Evolutionary conservation across 2,797 vertebrate genomes (phyloP).

Genomic region (Sylvilagus floridanus): DNA sequence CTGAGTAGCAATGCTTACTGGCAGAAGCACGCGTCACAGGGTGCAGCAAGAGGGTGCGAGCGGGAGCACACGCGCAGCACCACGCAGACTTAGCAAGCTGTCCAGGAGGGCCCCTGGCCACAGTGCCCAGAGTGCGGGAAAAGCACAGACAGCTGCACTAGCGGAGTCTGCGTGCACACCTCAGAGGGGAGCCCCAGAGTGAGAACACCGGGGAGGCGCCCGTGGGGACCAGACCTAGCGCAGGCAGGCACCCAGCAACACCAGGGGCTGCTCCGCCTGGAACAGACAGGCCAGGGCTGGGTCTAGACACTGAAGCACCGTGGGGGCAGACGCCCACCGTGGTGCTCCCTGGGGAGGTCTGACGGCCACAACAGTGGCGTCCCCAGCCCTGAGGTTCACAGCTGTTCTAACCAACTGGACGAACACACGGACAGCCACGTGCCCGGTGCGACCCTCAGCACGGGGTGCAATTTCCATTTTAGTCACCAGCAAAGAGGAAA

Average conservation of each 20-base stretch:
- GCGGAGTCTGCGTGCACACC: too few species aligned
- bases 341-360: too few species aligned
- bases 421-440: rapidly evolving
- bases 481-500: slow-evolving; percentile 15
- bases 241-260: rapidly evolving
- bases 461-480: rapidly evolving
- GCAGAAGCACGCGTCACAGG: background rate
- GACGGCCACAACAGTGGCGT: background rate
- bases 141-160: too few species aligned
- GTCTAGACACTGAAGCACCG: too few species aligned
- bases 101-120: too few species aligned
- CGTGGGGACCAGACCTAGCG: rapidly evolving
- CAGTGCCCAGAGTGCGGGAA: too few species aligned
- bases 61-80: rapidly evolving
- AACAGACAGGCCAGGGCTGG: too few species aligned
- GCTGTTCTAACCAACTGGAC: too few species aligned
- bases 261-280: background rate
- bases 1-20: background rate
- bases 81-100: background rate
- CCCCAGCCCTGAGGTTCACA: too few species aligned
- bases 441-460: background rate
- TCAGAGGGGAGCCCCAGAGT: background rate
- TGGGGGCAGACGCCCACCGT: too few species aligned
- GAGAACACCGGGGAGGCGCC: background rate
- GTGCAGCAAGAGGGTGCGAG: rapidly evolving